These are phyloP conservation scores for Aelia acuminata DNA, from an alignment of 2,888 invertebrate genomes.

Conservation along the genomic window DNA sequence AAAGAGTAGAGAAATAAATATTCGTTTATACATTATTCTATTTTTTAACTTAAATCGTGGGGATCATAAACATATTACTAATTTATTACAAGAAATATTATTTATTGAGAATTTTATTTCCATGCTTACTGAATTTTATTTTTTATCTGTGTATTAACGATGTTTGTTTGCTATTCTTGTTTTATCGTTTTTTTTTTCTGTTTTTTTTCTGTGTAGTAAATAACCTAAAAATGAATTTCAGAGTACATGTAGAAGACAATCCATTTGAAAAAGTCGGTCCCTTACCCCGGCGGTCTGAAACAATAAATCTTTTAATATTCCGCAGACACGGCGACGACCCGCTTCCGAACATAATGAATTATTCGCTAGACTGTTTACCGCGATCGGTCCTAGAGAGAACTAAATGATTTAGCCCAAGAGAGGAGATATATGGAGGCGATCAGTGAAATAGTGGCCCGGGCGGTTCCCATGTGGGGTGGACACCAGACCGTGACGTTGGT, in stretches of 20 bases:
- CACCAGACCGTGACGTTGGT: constrained; percentile 52
- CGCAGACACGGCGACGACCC: neutral
- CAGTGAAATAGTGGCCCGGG: constrained; percentile 25
- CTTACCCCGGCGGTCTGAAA: neutral
- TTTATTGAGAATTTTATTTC: neutral
- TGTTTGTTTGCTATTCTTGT: too few relatives aligned
- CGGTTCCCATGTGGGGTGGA: constrained; percentile 50
- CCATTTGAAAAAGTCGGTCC: neutral
- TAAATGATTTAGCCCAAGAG: constrained; percentile 15
- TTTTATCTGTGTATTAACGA: neutral
- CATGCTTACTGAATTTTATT: neutral
- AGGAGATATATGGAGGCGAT: neutral
- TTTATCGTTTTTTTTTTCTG: too few relatives aligned
- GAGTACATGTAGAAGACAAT: neutral
- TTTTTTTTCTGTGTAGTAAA: neutral
- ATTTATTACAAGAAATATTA: too few relatives aligned
- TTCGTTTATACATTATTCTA: too few relatives aligned
- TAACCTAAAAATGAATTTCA: neutral
- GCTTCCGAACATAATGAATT: neutral
- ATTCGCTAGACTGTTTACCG: constrained; percentile 33
- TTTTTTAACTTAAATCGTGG: too few relatives aligned
- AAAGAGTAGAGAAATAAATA: too few relatives aligned
- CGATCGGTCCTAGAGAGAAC: neutral
- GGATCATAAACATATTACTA: too few relatives aligned
- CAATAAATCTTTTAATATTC: constrained; percentile 39